Conservation (phyloP, 2,888 invertebrate genomes). For the Nysson spinosus region DNA sequence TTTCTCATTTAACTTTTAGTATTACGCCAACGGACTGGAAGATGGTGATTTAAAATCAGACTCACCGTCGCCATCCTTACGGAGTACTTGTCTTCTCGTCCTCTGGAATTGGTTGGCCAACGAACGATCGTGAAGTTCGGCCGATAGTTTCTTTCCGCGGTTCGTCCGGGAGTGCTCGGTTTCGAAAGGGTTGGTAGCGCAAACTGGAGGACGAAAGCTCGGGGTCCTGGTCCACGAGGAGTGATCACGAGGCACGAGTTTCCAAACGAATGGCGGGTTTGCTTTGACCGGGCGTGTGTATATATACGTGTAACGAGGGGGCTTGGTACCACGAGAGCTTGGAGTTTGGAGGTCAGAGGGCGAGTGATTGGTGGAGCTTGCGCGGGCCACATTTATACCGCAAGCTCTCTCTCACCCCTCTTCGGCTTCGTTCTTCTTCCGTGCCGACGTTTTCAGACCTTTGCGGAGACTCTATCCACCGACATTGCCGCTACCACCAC, state of each 20-base stretch:
- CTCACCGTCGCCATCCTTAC: conserved; percentile 47
- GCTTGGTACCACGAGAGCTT: conserved; percentile 56
- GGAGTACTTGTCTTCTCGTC: too few relatives aligned
- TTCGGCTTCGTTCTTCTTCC: conserved; percentile 48
- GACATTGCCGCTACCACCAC: conserved; percentile 34
- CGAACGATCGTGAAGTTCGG: too few relatives aligned
- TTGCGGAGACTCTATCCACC: conserved; percentile 33
- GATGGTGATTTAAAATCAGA: too few relatives aligned
- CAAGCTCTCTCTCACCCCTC: conserved; percentile 59
- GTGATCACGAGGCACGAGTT: conserved; percentile 29
- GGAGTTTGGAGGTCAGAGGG: conserved; percentile 72
- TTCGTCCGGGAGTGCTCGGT: too few relatives aligned
- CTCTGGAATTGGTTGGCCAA: too few relatives aligned
- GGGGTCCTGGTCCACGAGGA: neutral
- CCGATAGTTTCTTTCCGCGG: too few relatives aligned
- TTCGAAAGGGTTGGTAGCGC: too few relatives aligned
- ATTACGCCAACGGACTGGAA: too few relatives aligned
- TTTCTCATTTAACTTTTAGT: too few relatives aligned
- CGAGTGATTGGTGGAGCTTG: conserved; percentile 74
- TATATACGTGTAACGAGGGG: conserved; percentile 1
- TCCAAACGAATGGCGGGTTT: conserved; percentile 1
- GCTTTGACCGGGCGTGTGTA: neutral
- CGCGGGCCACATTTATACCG: conserved; percentile 73
- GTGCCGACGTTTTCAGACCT: conserved; percentile 50
- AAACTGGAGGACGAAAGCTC: neutral